Percentiles rank a stretch among this genome's conserved stretches.
Evolutionary conservation across 2,113 vertebrate species (phyloP).

Genomic region (Collichthys lucidus): DNA sequence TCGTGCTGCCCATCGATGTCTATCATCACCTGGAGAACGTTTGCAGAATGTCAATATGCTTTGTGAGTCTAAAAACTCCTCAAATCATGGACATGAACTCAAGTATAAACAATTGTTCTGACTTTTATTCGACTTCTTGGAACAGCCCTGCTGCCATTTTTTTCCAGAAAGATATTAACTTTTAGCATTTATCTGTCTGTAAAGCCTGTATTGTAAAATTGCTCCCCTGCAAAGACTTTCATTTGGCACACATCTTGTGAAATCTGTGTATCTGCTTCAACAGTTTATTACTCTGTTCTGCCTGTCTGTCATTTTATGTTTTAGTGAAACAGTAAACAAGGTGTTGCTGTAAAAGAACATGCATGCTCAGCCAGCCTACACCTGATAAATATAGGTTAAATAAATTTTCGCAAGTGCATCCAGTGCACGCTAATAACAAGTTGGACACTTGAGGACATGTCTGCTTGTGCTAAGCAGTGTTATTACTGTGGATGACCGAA

Average conservation of each 20-base stretch:
- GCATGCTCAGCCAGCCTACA: neutral
- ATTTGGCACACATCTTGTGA: neutral
- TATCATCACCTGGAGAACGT: slow-evolving; percentile 87
- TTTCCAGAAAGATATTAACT: neutral
- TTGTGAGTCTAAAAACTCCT: neutral
- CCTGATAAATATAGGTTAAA: neutral
- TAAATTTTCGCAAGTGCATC: neutral
- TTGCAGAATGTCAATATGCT: neutral
- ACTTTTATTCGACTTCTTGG: too few relatives aligned
- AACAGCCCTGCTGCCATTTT: too few relatives aligned
- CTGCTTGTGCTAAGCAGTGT: neutral
- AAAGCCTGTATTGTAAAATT: neutral
- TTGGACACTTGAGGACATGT: neutral
- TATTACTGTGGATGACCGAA: neutral
- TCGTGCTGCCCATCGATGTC: slow-evolving; percentile 95
- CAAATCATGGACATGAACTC: neutral
- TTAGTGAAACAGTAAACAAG: neutral
- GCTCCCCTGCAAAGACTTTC: neutral
- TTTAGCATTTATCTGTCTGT: neutral
- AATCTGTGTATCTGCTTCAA: neutral
- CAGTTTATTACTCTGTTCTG: neutral
- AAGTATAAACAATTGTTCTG: too few relatives aligned
- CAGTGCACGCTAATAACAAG: neutral
- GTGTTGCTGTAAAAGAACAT: neutral
- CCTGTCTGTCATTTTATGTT: neutral